phyloP scores from a whole-genome alignment of 2,888 invertebrate species.

The Embidobia sp. region DNA sequence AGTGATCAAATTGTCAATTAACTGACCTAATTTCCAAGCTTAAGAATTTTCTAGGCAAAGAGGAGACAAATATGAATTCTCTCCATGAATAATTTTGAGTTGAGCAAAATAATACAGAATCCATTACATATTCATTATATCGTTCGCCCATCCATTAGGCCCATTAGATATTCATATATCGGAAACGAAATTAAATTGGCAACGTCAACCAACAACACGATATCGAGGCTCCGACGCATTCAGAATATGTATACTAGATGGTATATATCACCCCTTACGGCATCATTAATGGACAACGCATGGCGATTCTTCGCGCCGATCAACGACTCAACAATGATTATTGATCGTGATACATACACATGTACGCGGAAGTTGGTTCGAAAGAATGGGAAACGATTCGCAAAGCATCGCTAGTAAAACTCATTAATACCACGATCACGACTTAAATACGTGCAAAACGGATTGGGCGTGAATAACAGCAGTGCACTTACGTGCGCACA shows the following conservation, averaged over 20 bases:
- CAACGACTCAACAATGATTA: constrained; percentile 53
- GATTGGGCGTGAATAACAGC: constrained; percentile 47
- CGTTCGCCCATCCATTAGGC: constrained; percentile 50
- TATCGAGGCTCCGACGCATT: constrained; percentile 35
- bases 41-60: too few species aligned
- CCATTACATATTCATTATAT: constrained; percentile 59
- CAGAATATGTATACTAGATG: constrained; percentile 29
- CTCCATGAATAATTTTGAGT: constrained; percentile 40
- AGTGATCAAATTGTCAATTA: too few species aligned
- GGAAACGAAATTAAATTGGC: constrained; percentile 62
- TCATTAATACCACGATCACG: constrained; percentile 77
- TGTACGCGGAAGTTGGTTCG: constrained; percentile 78
- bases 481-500: constrained; percentile 13
- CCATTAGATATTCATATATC: constrained; percentile 61
- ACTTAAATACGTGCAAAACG: constrained; percentile 78
- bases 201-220: constrained; percentile 52
- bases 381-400: constrained; percentile 76
- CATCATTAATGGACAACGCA: constrained; percentile 52
- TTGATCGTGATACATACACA: constrained; percentile 67
- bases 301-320: constrained; percentile 48
- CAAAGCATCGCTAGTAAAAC: constrained; percentile 70
- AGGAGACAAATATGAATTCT: too few species aligned
- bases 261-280: constrained; percentile 6
- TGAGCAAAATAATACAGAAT: constrained; percentile 37
- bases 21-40: constrained; percentile 3